Conservation (phyloP, 2,797 vertebrate genomes). For the Sebastes ruberrimus region DNA sequence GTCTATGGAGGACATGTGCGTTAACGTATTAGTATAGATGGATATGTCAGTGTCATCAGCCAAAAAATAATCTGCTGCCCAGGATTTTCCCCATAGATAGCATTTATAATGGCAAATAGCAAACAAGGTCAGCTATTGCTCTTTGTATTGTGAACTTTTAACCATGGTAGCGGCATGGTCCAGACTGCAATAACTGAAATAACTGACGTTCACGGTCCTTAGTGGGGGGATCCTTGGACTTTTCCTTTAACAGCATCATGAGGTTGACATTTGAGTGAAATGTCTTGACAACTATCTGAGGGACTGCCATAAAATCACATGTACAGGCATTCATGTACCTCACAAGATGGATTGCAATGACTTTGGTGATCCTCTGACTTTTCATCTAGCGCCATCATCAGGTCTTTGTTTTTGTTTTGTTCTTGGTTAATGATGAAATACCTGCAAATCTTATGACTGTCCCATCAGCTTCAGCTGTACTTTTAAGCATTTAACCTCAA, state of each 20-base stretch:
- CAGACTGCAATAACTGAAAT: background rate
- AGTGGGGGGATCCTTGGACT: background rate
- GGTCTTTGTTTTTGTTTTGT: too few species aligned
- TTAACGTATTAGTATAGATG: too few species aligned
- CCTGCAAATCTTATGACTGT: background rate
- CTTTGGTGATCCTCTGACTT: too few species aligned
- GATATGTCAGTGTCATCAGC: too few species aligned
- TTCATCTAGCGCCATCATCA: background rate
- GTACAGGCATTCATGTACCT: too few species aligned
- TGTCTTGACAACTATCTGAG: too few species aligned
- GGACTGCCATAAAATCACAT: accelerated
- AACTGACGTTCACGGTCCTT: too few species aligned
- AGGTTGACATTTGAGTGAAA: background rate
- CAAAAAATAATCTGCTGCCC: background rate
- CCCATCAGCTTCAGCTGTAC: background rate
- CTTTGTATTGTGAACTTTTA: background rate
- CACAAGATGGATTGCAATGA: too few species aligned
- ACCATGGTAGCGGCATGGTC: too few species aligned
- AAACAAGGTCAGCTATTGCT: background rate
- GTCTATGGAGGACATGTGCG: too few species aligned
- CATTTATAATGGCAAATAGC: background rate
- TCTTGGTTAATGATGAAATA: background rate
- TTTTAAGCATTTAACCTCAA: background rate
- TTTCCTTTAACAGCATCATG: background rate
- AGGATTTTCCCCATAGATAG: background rate